phyloP scores from a whole-genome alignment of 2,888 invertebrate genomes.

The Pecten maximus region DNA sequence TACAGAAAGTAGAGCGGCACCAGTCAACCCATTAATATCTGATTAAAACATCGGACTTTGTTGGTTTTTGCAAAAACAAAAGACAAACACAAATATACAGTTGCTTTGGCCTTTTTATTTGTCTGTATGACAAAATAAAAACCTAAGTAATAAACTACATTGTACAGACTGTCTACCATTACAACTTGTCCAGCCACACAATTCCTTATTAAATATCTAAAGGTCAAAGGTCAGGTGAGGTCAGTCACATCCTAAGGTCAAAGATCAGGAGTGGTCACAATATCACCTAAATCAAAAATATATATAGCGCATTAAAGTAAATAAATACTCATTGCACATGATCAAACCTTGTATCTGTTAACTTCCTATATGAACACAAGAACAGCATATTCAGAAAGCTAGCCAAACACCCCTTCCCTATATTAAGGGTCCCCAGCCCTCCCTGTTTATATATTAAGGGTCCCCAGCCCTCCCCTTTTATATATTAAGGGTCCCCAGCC shows the following conservation, averaged over 20 bases:
- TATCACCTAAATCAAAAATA: slow-evolving; percentile 14
- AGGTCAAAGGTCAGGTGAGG: not conserved
- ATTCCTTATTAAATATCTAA: slow-evolving; percentile 7
- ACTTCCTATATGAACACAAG: slow-evolving; percentile 17
- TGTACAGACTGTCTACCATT: slow-evolving; percentile 38
- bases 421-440: not conserved
- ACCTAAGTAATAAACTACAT: slow-evolving; percentile 43
- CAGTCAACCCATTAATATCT: too few species aligned
- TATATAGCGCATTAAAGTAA: slow-evolving; percentile 21
- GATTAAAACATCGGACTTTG: too few species aligned
- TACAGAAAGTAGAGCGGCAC: too few species aligned
- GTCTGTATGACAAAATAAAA: slow-evolving; percentile 48
- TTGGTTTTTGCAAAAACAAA: too few species aligned
- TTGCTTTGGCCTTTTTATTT: slow-evolving; percentile 40
- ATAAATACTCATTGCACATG: slow-evolving; percentile 18
- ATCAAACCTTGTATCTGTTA: not conserved
- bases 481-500: not conserved
- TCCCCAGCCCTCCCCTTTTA: not conserved
- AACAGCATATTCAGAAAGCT: not conserved
- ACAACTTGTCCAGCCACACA: slow-evolving; percentile 27
- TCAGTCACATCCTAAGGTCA: not conserved
- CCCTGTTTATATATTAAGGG: not conserved
- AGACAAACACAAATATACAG: not conserved
- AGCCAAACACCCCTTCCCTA: not conserved
- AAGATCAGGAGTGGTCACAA: not conserved